A percentile compares a stretch with the other conserved stretches of the same genome.
These are phyloP conservation scores for Drosophila putrida DNA, from an alignment of 2,888 invertebrate species.

Conservation along the genomic window DNA sequence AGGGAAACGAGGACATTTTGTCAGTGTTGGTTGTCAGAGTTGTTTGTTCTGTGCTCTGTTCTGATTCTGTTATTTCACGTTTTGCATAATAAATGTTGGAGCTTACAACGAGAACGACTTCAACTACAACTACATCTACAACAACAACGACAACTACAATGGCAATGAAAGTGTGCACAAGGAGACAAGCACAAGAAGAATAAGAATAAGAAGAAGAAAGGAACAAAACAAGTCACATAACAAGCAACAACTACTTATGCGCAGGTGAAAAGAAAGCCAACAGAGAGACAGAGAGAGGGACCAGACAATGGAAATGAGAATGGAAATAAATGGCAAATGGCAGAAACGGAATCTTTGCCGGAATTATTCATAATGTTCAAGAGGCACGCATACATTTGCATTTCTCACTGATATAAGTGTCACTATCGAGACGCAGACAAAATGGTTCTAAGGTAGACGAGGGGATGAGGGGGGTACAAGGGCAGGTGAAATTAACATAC, in stretches of 20 bases:
- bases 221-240: slow-evolving; percentile 56
- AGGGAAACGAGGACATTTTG: not conserved
- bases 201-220: slow-evolving; percentile 6
- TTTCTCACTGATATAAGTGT: slow-evolving; percentile 72
- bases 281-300: not conserved
- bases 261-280: slow-evolving; percentile 48
- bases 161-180: slow-evolving; percentile 43
- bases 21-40: slow-evolving; percentile 18
- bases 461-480: not conserved
- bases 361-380: slow-evolving; percentile 81
- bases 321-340: slow-evolving; percentile 67
- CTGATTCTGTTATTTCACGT: slow-evolving; percentile 62
- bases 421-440: slow-evolving; percentile 67
- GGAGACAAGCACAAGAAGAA: slow-evolving; percentile 11
- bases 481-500: slow-evolving; percentile 36
- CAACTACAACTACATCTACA: not conserved
- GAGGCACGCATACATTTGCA: slow-evolving; percentile 80
- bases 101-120: slow-evolving; percentile 39
- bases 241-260: slow-evolving; percentile 68
- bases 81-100: slow-evolving; percentile 76
- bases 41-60: slow-evolving; percentile 50
- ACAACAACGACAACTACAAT: slow-evolving; percentile 29
- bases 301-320: slow-evolving; percentile 45
- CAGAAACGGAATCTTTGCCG: slow-evolving; percentile 72
- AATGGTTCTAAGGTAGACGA: slow-evolving; percentile 17